Evolutionary conservation across 1,140 invertebrate genomes (phyloP).

Genomic region (Meloidogyne floridensis): DNA sequence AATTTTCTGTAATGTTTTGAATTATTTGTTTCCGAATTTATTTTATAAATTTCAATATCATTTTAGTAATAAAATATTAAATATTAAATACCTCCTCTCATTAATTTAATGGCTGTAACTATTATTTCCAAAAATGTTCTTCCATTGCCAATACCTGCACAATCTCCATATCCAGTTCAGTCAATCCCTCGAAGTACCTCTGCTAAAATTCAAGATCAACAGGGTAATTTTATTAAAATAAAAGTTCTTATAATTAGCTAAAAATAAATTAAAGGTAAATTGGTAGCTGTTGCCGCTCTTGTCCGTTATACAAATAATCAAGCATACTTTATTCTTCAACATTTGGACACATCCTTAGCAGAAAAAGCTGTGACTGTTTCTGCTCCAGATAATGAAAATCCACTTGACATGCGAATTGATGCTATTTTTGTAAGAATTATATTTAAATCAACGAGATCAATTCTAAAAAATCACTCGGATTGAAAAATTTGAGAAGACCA

Average conservation of each 20-base stretch:
- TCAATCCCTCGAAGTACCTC: conserved; percentile 44
- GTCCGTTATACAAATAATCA: conserved; percentile 52
- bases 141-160: conserved; percentile 37
- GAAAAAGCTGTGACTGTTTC: conserved; percentile 50
- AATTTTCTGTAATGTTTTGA: too few relatives aligned
- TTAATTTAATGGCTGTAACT: background rate
- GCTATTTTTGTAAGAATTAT: conserved; percentile 39
- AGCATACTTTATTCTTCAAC: conserved; percentile 54
- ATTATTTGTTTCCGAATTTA: too few relatives aligned
- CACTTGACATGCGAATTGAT: conserved; percentile 47
- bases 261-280: conserved; percentile 43
- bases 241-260: conserved; percentile 16
- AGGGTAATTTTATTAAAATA: conserved; percentile 29
- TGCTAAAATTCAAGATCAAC: conserved; percentile 42
- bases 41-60: too few relatives aligned
- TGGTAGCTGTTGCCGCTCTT: conserved; percentile 47
- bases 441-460: background rate
- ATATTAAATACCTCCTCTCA: too few relatives aligned
- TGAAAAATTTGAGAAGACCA: background rate
- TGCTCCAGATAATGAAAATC: conserved; percentile 38
- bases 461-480: conserved; percentile 3
- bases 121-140: background rate
- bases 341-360: conserved; percentile 37
- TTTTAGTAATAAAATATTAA: too few relatives aligned
- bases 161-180: conserved; percentile 47